phyloP scores from a whole-genome alignment of 2,888 invertebrate genomes.

The Blomia tropicalis region DNA sequence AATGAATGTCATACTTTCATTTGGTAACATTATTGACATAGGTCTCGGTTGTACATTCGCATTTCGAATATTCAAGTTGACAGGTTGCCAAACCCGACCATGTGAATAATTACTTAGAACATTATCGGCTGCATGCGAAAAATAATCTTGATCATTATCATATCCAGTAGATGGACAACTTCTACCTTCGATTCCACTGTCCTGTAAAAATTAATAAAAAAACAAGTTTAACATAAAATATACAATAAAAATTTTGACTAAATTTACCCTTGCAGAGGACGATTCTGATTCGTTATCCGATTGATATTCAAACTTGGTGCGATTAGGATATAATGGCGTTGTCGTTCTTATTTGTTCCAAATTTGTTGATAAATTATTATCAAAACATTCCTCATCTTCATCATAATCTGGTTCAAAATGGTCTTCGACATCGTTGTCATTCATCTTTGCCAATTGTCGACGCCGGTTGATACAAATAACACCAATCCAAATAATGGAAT shows the following conservation, averaged over 20 bases:
- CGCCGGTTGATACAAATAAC: slow-evolving; percentile 38
- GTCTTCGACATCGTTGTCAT: background rate
- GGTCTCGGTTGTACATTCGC: too few relatives aligned
- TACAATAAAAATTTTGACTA: too few relatives aligned
- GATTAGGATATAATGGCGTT: background rate
- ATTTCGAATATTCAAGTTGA: too few relatives aligned
- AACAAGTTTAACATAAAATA: background rate
- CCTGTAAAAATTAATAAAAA: background rate
- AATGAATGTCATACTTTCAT: too few relatives aligned
- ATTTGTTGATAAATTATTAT: background rate
- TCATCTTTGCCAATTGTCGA: background rate
- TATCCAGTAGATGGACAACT: background rate
- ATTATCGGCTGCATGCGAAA: too few relatives aligned
- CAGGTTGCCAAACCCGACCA: too few relatives aligned
- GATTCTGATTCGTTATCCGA: background rate
- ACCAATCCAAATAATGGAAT: slow-evolving; percentile 75
- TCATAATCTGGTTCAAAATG: background rate
- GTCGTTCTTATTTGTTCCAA: background rate
- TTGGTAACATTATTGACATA: too few relatives aligned
- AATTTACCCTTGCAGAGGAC: slow-evolving; percentile 7
- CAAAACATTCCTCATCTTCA: background rate
- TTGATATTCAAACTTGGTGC: background rate
- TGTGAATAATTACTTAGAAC: too few relatives aligned
- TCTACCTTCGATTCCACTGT: slow-evolving; percentile 13
- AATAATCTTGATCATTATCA: background rate